Conservation (phyloP, 2,797 vertebrate species). For the Pelochelys cantorii region DNA sequence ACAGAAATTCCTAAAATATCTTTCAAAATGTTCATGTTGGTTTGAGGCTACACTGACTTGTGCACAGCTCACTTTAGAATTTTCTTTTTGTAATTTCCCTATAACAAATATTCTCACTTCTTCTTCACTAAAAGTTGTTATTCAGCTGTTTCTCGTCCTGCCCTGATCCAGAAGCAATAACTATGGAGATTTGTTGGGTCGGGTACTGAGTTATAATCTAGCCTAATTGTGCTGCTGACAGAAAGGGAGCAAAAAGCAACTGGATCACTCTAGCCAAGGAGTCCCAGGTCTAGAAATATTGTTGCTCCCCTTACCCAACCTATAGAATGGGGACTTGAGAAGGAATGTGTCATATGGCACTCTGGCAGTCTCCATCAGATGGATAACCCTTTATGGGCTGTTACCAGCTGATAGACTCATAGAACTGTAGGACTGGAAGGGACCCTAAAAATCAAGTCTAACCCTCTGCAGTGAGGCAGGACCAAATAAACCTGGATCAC, state of each 20-base stretch:
- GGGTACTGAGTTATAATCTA: background rate
- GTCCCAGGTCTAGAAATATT: background rate
- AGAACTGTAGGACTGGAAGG: background rate
- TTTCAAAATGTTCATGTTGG: background rate
- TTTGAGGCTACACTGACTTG: background rate
- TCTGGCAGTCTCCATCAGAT: background rate
- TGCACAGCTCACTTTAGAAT: background rate
- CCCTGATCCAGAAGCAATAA: background rate
- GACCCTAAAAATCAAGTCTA: background rate
- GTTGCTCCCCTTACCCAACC: background rate
- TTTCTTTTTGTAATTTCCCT: background rate
- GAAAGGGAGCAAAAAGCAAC: background rate
- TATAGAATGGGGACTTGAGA: background rate
- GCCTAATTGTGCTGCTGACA: background rate
- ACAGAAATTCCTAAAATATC: background rate
- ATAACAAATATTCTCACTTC: background rate
- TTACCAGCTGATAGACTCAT: background rate
- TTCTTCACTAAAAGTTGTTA: background rate
- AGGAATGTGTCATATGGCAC: fast-evolving
- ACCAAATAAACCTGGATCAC: background rate
- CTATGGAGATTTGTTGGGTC: background rate
- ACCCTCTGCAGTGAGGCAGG: background rate
- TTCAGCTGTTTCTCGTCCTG: background rate
- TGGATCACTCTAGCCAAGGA: background rate
- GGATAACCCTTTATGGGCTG: background rate